Conservation (phyloP, 2,113 vertebrate species). For the Phyllostomus discolor region DNA sequence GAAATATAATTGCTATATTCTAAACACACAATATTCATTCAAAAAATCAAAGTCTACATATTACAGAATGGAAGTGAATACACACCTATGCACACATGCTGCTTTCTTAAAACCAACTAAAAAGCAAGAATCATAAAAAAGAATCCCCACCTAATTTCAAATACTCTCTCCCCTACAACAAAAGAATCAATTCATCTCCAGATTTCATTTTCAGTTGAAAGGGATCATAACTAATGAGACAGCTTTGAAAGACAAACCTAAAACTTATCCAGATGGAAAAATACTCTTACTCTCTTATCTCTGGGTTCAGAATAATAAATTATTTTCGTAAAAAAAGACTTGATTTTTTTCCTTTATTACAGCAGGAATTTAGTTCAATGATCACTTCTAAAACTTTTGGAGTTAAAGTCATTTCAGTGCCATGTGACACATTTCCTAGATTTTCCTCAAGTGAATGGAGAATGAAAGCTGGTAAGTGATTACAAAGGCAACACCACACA, state of each 20-base stretch:
- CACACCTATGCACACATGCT: neutral
- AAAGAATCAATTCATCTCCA: neutral
- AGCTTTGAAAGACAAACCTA: neutral
- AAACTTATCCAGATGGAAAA: neutral
- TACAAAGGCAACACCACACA: neutral
- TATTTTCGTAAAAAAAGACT: slow-evolving; percentile 9
- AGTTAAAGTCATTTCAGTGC: neutral
- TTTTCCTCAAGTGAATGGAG: neutral
- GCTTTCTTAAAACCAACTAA: neutral
- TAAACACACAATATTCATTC: neutral
- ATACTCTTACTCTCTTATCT: neutral
- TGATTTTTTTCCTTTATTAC: neutral
- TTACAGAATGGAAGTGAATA: neutral
- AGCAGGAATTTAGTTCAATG: neutral
- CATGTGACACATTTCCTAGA: neutral
- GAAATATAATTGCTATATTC: neutral
- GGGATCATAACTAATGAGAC: neutral
- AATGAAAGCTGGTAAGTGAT: neutral
- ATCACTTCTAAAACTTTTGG: neutral
- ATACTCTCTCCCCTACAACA: neutral
- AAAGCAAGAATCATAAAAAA: neutral
- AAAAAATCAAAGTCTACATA: neutral
- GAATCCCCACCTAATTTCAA: neutral
- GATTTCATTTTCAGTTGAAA: slow-evolving; percentile 3
- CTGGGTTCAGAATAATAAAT: neutral